A percentile compares a stretch with the other conserved stretches of the same genome.
These are phyloP conservation scores for Myiotriccus ornatus DNA, from an alignment of 2,797 vertebrate genomes.

Conservation along the genomic window DNA sequence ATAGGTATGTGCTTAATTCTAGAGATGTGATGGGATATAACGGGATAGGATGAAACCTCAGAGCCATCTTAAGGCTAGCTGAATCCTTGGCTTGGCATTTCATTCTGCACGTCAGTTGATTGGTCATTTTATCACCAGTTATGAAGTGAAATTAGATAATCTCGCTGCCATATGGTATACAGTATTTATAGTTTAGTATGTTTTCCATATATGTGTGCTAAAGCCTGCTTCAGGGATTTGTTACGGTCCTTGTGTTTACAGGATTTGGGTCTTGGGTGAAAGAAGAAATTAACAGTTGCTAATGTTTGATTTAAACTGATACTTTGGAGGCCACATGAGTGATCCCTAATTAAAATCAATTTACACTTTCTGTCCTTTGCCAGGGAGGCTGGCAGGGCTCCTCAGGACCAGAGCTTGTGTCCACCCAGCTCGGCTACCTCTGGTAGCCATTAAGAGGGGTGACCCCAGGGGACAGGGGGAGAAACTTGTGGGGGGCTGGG, in stretches of 20 bases:
- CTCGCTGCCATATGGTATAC: slow-evolving; percentile 47
- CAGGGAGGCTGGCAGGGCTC: background rate
- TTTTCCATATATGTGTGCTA: slow-evolving; percentile 45
- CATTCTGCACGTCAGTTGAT: slow-evolving; percentile 37
- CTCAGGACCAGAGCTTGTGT: background rate
- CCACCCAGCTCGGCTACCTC: background rate
- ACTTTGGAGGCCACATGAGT: background rate
- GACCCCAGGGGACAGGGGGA: background rate
- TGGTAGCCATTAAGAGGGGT: accelerated
- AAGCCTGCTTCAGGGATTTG: slow-evolving; percentile 57
- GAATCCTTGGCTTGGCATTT: slow-evolving; percentile 39
- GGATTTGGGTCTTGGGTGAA: slow-evolving; percentile 51
- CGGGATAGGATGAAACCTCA: background rate
- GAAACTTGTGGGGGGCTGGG: accelerated
- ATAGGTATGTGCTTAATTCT: background rate
- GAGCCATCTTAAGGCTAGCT: slow-evolving; percentile 23
- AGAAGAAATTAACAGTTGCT: slow-evolving; percentile 48
- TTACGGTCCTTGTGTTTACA: slow-evolving; percentile 51
- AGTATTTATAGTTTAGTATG: slow-evolving; percentile 61
- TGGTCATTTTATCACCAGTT: slow-evolving; percentile 66
- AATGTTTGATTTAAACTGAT: slow-evolving; percentile 59
- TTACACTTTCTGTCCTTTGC: slow-evolving; percentile 10
- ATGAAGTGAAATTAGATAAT: slow-evolving; percentile 65
- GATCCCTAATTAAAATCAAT: slow-evolving; percentile 39
- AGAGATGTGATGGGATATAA: background rate